These are phyloP conservation scores for Oreocharis arfaki DNA, from an alignment of 2,113 vertebrate species.

Conservation along the genomic window DNA sequence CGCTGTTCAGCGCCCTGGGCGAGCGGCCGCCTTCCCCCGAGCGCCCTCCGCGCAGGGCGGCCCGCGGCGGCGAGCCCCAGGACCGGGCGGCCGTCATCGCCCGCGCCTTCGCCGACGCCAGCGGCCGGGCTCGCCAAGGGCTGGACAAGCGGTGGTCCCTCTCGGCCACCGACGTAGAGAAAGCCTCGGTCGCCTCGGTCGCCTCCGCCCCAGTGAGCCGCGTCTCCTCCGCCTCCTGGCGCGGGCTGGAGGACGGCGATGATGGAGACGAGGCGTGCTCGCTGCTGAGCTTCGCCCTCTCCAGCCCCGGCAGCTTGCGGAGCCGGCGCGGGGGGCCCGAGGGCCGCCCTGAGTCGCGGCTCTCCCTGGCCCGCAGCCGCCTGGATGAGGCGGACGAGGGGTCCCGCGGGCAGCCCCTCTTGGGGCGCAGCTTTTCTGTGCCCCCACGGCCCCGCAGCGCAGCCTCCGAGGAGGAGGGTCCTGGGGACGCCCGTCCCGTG, in stretches of 20 bases:
- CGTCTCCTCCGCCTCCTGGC: constrained; percentile 74
- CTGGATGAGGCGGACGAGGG: constrained; percentile 82
- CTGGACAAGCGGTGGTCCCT: constrained; percentile 82
- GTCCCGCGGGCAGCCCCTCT: constrained; percentile 77
- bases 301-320: constrained; percentile 72
- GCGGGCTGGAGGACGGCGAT: constrained; percentile 68
- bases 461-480: constrained; percentile 7
- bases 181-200: constrained; percentile 70
- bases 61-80: constrained; percentile 54
- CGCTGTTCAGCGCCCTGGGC: constrained; percentile 81
- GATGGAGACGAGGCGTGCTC: constrained; percentile 78
- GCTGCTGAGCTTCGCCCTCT: constrained; percentile 76
- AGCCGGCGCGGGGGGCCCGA: constrained; percentile 68
- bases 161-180: constrained; percentile 78
- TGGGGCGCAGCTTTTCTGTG: constrained; percentile 87
- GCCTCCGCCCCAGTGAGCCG: constrained; percentile 74
- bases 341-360: constrained; percentile 75
- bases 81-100: constrained; percentile 76
- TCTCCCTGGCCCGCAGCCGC: constrained; percentile 78
- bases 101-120: constrained; percentile 77
- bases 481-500: constrained; percentile 66
- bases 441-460: constrained; percentile 78
- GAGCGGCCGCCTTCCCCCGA: constrained; percentile 79
- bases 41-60: constrained; percentile 69
- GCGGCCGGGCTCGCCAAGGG: constrained; percentile 73